Conservation (phyloP, 2,797 vertebrate genomes). For the Hirundo rustica region DNA sequence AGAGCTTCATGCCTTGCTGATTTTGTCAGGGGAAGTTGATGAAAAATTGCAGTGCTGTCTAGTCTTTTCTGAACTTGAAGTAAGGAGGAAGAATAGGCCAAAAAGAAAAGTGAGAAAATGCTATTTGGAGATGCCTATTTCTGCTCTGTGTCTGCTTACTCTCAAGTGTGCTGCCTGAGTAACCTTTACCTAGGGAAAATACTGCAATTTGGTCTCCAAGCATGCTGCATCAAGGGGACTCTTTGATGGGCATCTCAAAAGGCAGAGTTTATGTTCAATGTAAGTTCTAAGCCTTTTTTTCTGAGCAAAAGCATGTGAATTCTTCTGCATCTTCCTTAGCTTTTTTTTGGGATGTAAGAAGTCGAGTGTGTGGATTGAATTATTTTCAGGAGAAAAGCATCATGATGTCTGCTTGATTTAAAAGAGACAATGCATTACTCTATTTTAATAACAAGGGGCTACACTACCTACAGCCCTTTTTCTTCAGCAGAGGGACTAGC, state of each 20-base stretch:
- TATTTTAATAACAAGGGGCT: background rate
- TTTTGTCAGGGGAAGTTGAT: background rate
- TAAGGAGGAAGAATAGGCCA: background rate
- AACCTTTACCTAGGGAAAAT: background rate
- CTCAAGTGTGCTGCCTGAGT: background rate
- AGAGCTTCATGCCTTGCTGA: background rate
- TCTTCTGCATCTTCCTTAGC: background rate
- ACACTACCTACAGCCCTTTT: background rate
- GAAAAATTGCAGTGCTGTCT: background rate
- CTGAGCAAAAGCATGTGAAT: background rate
- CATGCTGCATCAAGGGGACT: background rate
- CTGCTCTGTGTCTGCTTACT: background rate
- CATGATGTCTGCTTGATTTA: background rate
- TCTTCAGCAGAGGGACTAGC: background rate
- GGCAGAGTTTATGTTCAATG: background rate
- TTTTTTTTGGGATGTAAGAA: background rate
- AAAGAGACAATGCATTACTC: background rate
- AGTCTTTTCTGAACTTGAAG: background rate
- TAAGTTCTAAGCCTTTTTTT: background rate
- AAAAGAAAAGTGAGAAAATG: background rate
- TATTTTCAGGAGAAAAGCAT: background rate
- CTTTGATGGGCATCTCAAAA: background rate
- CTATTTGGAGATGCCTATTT: background rate
- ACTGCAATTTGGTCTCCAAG: background rate
- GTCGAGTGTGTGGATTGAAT: background rate